Evolutionary conservation across 37 sponge, comb jelly and placozoan genomes (phyloP).

Genomic region (Geodia barretti): DNA sequence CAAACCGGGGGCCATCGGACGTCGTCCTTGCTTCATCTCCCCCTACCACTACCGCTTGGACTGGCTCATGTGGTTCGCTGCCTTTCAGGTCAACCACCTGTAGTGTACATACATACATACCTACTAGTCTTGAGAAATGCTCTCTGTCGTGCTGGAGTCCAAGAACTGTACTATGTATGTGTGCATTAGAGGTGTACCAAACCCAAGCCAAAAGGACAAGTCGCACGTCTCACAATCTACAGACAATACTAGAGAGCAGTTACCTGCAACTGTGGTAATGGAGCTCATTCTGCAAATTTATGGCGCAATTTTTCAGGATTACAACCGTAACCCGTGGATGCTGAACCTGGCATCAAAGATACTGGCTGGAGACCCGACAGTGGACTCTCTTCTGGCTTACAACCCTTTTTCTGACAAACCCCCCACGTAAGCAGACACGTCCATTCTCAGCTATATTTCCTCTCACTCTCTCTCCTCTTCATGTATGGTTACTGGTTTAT

Average conservation of each 20-base stretch:
- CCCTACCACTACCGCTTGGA: constrained; percentile 95
- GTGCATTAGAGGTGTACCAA: background rate
- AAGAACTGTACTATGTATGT: background rate
- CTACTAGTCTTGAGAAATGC: background rate
- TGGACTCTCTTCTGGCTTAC: constrained; percentile 59
- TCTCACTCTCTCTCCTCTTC: too few relatives aligned
- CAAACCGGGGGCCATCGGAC: constrained; percentile 75
- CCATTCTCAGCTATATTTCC: background rate
- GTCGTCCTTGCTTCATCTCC: constrained; percentile 86
- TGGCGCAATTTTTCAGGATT: constrained; percentile 65
- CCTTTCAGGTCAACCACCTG: constrained; percentile 87
- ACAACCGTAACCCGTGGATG: constrained; percentile 90
- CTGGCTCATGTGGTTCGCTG: constrained; percentile 97
- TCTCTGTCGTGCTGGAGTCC: background rate
- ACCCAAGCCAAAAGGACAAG: too few relatives aligned
- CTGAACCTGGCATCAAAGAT: constrained; percentile 78
- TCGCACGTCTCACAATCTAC: too few relatives aligned
- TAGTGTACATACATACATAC: background rate
- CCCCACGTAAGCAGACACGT: constrained; percentile 24
- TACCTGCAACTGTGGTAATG: too few relatives aligned
- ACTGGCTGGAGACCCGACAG: constrained; percentile 57
- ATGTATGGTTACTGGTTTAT: too few relatives aligned
- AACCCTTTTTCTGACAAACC: constrained; percentile 69
- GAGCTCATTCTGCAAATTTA: background rate
- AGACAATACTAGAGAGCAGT: too few relatives aligned